A percentile compares a stretch with the other conserved stretches of the same genome.
Evolutionary conservation across 2,113 vertebrate genomes (phyloP).

Genomic region (Catharus minimus): DNA sequence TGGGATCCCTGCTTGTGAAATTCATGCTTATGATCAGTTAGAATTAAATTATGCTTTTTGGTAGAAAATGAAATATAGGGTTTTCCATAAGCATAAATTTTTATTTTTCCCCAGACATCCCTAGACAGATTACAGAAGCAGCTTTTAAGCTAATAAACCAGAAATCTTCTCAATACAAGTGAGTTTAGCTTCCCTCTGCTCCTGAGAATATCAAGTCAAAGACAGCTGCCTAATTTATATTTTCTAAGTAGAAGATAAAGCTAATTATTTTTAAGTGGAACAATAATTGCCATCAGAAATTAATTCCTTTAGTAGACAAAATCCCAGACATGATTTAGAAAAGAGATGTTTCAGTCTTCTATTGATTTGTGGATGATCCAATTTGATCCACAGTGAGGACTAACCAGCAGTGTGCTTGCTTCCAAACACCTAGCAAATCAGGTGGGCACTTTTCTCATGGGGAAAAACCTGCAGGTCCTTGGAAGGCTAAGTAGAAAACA

Average conservation of each 20-base stretch:
- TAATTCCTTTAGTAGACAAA: constrained; percentile 29
- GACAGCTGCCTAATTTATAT: constrained; percentile 18
- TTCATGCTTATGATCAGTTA: neutral
- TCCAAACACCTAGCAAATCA: neutral
- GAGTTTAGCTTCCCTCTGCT: neutral
- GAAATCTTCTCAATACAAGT: neutral
- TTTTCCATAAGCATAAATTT: neutral
- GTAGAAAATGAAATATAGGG: neutral
- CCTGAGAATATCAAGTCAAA: constrained; percentile 15
- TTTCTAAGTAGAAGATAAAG: constrained; percentile 35
- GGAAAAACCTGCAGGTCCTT: neutral
- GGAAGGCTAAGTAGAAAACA: neutral
- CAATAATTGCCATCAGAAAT: constrained; percentile 8
- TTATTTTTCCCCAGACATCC: neutral
- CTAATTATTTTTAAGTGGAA: constrained; percentile 33
- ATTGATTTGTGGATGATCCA: neutral
- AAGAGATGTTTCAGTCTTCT: neutral
- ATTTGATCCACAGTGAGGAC: neutral
- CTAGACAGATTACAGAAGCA: neutral
- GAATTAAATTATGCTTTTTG: neutral
- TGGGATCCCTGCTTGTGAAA: neutral
- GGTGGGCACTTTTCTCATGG: neutral
- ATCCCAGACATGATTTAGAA: neutral
- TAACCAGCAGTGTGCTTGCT: neutral
- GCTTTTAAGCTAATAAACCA: constrained; percentile 14